Conservation (phyloP, 2,113 vertebrate species). For the Lutjanus erythropterus region DNA sequence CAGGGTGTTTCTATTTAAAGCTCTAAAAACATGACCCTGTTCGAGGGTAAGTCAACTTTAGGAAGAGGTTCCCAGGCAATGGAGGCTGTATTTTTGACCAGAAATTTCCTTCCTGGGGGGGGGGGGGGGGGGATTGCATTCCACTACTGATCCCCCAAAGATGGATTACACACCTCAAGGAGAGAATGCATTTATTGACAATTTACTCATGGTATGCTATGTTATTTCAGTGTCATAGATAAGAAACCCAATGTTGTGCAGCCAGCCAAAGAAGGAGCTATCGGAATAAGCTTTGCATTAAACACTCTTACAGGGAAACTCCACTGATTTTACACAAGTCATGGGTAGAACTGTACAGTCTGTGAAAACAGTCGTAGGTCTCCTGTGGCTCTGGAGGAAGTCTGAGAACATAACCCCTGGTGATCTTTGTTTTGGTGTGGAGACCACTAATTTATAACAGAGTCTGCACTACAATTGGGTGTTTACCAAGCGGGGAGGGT, state of each 20-base stretch:
- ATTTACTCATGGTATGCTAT: conserved; percentile 4
- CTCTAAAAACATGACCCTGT: conserved; percentile 75
- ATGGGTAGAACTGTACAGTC: not conserved
- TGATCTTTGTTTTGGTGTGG: not conserved
- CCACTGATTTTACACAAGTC: not conserved
- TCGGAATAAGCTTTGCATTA: conserved; percentile 14
- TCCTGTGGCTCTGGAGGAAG: not conserved
- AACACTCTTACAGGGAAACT: conserved; percentile 4
- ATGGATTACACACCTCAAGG: conserved; percentile 44
- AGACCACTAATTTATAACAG: no score
- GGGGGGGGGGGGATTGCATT: conserved; percentile 61
- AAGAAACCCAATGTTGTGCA: conserved; percentile 28
- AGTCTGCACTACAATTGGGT: not conserved
- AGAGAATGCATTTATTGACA: conserved; percentile 39
- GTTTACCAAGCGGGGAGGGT: not conserved
- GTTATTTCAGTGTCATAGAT: conserved; percentile 23
- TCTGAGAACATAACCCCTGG: not conserved
- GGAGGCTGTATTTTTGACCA: conserved; percentile 49
- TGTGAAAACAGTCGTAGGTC: not conserved
- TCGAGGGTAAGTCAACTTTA: conserved; percentile 51
- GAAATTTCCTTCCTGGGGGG: conserved; percentile 30
- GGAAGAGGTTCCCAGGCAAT: conserved; percentile 61
- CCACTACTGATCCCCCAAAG: conserved; percentile 48
- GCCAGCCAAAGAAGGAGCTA: conserved; percentile 23
- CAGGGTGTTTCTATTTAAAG: conserved; percentile 75